Percentiles rank a stretch among this genome's conserved stretches.
These are phyloP conservation scores for Eleutherodactylus coqui DNA, from an alignment of 2,797 vertebrate species.

Conservation along the genomic window DNA sequence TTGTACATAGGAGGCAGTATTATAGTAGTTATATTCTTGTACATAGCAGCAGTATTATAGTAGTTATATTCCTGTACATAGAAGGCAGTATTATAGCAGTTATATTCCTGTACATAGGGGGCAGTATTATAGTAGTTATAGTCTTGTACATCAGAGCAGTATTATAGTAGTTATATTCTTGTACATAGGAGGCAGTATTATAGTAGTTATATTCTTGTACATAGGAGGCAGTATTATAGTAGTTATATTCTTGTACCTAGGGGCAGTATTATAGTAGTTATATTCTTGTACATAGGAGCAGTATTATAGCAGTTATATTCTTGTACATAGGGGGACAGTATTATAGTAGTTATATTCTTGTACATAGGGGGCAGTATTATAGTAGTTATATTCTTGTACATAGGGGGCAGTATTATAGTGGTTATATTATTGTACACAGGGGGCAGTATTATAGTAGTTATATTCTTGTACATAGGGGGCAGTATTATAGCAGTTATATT, in stretches of 20 bases:
- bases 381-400: background rate
- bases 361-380: background rate
- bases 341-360: slow-evolving; percentile 7
- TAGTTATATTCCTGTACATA: no score
- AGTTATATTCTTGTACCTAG: slow-evolving; percentile 3
- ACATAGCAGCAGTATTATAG: no score
- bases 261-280: background rate
- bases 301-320: slow-evolving; percentile 7
- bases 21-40: no score
- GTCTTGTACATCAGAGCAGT: background rate
- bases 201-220: slow-evolving; percentile 1
- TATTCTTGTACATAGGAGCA: background rate
- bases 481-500: no score
- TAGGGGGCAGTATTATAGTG: no score
- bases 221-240: background rate
- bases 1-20: no score
- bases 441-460: no score
- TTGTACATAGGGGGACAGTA: background rate
- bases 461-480: no score
- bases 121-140: no score
- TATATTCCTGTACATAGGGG: no score
- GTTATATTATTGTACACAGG: no score
- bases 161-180: slow-evolving; percentile 3
- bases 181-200: background rate
- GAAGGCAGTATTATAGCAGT: no score